Conservation (phyloP, 2,797 vertebrate species). For the Argentina silus region DNA sequence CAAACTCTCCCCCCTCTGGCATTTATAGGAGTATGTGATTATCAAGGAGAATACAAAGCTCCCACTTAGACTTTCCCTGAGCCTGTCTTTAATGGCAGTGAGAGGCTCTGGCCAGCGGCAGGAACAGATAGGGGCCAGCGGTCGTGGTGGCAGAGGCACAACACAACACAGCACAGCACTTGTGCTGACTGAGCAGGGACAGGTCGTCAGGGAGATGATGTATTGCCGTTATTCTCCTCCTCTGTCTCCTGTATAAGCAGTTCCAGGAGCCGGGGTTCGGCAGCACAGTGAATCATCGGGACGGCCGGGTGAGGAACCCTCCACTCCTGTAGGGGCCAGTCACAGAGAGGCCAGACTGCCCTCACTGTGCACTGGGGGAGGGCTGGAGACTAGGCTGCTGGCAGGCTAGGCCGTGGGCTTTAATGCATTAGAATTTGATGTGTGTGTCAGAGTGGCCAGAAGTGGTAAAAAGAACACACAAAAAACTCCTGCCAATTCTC, state of each 20-base stretch:
- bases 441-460: neutral
- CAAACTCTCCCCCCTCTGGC: conserved; percentile 37
- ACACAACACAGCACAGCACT: neutral
- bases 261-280: conserved; percentile 8
- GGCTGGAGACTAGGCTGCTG: too few relatives aligned
- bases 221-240: neutral
- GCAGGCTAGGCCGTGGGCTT: too few relatives aligned
- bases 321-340: neutral
- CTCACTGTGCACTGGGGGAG: too few relatives aligned
- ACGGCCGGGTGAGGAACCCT: neutral
- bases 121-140: conserved; percentile 36
- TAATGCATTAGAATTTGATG: too few relatives aligned
- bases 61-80: conserved; percentile 3
- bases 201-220: conserved; percentile 39
- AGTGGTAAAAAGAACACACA: neutral
- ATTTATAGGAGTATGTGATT: conserved; percentile 63
- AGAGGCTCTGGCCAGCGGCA: conserved; percentile 42
- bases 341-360: neutral
- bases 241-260: conserved; percentile 11
- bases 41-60: conserved; percentile 54
- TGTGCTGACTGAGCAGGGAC: conserved; percentile 19
- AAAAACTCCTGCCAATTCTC: neutral
- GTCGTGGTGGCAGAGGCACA: conserved; percentile 26
- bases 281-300: conserved; percentile 5
- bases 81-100: conserved; percentile 15